A percentile compares a stretch with the other conserved stretches of the same genome.
Conservation (phyloP, 2,888 invertebrate genomes). For the Cryptocephalus primarius region DNA sequence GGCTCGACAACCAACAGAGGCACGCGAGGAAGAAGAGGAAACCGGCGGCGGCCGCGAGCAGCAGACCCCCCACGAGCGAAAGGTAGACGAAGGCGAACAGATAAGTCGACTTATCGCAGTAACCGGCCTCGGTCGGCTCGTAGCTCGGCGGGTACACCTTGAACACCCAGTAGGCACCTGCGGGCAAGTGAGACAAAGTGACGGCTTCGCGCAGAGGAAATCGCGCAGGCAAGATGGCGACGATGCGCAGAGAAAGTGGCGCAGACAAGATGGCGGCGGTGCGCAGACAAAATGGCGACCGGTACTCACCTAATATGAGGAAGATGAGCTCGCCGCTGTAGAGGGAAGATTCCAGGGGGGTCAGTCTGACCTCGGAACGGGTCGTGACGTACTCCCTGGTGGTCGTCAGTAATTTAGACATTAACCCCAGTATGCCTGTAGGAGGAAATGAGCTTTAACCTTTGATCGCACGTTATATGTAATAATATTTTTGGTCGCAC, state of each 20-base stretch:
- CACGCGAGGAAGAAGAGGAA: slow-evolving; percentile 21
- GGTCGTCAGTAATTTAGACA: slow-evolving; percentile 21
- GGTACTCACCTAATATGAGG: neutral
- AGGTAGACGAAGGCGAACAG: slow-evolving; percentile 26
- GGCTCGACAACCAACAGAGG: slow-evolving; percentile 15
- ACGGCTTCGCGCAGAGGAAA: too few relatives aligned
- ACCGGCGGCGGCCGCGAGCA: slow-evolving; percentile 13
- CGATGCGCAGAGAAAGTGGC: too few relatives aligned
- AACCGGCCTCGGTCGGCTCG: slow-evolving; percentile 14
- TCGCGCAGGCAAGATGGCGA: too few relatives aligned
- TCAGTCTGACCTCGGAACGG: neutral
- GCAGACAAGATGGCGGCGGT: neutral
- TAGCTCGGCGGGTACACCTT: slow-evolving; percentile 25
- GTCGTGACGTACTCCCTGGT: slow-evolving; percentile 13
- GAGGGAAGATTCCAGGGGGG: neutral
- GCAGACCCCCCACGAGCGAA: slow-evolving; percentile 15
- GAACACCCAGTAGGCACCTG: slow-evolving; percentile 28
- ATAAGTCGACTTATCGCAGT: slow-evolving; percentile 29
- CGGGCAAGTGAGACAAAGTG: slow-evolving; percentile 2
- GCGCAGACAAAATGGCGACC: neutral
- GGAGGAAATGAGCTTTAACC: too few relatives aligned
- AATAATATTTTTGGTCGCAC: neutral
- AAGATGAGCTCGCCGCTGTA: neutral
- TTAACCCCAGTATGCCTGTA: slow-evolving; percentile 16
- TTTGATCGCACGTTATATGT: too few relatives aligned